phyloP scores from a whole-genome alignment of 2,888 invertebrate genomes.

The Myopa tessellatipennis region DNA sequence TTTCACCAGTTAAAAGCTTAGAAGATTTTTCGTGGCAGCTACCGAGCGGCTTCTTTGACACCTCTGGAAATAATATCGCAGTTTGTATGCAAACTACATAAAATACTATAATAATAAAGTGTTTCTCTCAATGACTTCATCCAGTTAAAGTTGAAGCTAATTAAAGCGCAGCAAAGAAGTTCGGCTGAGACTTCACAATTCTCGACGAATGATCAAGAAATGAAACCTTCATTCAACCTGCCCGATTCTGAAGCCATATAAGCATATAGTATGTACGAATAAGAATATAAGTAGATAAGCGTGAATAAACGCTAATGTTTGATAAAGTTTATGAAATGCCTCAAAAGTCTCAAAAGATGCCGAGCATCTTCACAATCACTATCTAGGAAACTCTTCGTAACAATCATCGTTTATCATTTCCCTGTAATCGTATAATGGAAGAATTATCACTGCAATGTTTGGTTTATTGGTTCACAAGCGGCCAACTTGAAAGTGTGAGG shows the following conservation, averaged over 20 bases:
- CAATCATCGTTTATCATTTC: neutral
- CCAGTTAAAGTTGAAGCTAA: slow-evolving; percentile 51
- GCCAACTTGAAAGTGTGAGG: slow-evolving; percentile 28
- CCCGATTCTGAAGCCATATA: too few relatives aligned
- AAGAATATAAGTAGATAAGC: neutral
- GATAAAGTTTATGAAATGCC: neutral
- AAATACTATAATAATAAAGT: neutral
- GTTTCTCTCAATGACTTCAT: slow-evolving; percentile 43
- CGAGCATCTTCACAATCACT: slow-evolving; percentile 4
- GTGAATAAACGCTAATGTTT: too few relatives aligned
- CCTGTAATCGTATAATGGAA: too few relatives aligned
- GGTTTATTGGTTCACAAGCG: slow-evolving; percentile 31
- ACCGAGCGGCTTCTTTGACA: slow-evolving; percentile 33
- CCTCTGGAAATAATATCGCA: slow-evolving; percentile 25
- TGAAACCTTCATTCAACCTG: neutral
- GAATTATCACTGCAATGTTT: slow-evolving; percentile 30
- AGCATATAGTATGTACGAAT: neutral
- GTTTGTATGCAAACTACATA: slow-evolving; percentile 28
- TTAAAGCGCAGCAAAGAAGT: slow-evolving; percentile 49
- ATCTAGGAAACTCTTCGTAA: neutral
- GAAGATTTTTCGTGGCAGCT: neutral
- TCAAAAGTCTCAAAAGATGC: slow-evolving; percentile 12
- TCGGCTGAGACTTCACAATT: slow-evolving; percentile 13
- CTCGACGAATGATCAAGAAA: neutral
- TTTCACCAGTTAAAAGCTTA: slow-evolving; percentile 19